Evolutionary conservation across 2,797 vertebrate genomes (phyloP).

Genomic region (Champsocephalus esox): DNA sequence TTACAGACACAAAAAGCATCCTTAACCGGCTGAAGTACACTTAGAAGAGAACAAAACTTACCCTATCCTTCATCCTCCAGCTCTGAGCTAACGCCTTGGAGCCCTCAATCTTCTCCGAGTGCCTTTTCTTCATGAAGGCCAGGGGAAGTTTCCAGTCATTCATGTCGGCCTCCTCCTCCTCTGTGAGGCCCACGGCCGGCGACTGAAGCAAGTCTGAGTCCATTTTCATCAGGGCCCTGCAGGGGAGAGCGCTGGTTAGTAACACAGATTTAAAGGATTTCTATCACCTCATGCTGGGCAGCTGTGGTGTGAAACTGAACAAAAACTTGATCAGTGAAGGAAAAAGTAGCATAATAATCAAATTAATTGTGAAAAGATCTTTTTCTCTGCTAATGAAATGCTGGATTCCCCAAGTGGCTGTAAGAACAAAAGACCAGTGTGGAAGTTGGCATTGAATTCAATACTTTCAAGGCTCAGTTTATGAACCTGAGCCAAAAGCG

Average conservation of each 20-base stretch:
- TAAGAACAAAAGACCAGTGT: not conserved
- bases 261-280: not conserved
- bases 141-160: conserved; percentile 96
- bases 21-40: not conserved
- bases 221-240: conserved; percentile 86
- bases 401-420: not conserved
- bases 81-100: conserved; percentile 97
- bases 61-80: conserved; percentile 99
- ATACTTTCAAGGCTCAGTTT: not conserved
- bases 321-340: not conserved
- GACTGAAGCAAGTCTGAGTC: conserved; percentile 88
- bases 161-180: conserved; percentile 93
- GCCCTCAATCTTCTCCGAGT: conserved; percentile 98
- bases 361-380: not conserved
- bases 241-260: conserved; percentile 17
- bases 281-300: not conserved
- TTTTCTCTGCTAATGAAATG: not conserved
- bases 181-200: conserved; percentile 89
- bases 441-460: not conserved
- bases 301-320: not conserved
- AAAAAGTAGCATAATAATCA: not conserved
- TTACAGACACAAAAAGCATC: conserved; percentile 1
- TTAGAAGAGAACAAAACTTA: conserved; percentile 69
- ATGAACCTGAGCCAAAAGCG: not conserved
- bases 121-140: conserved; percentile 98